Percentiles rank a stretch among this genome's conserved stretches.
Evolutionary conservation across 2,888 invertebrate genomes (phyloP).

Genomic region (Spilarctia lutea): DNA sequence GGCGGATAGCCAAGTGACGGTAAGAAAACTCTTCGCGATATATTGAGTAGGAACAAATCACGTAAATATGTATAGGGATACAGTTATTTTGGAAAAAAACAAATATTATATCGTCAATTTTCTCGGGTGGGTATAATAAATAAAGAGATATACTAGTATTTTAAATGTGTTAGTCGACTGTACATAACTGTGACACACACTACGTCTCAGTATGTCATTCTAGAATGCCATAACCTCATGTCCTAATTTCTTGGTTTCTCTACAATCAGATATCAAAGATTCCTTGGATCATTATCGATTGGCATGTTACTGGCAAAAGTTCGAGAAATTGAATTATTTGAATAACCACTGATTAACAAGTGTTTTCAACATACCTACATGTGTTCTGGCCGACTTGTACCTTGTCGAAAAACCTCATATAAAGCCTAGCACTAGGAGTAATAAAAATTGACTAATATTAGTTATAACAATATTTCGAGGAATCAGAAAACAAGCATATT

Average conservation of each 20-base stretch:
- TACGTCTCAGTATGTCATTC: not conserved
- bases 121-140: not conserved
- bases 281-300: slow-evolving; percentile 12
- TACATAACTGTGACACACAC: not conserved
- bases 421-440: not conserved
- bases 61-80: slow-evolving; percentile 40
- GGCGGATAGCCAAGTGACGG: slow-evolving; percentile 72
- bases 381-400: not conserved
- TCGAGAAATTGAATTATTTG: not conserved
- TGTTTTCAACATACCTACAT: not conserved
- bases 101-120: not conserved
- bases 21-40: slow-evolving; percentile 64
- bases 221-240: not conserved
- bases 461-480: not conserved
- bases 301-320: slow-evolving; percentile 9
- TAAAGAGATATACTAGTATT: not conserved
- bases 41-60: slow-evolving; percentile 67
- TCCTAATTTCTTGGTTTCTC: not conserved
- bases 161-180: not conserved
- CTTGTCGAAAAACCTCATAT: not conserved
- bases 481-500: not conserved
- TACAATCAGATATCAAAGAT: slow-evolving; percentile 9
- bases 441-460: not conserved
- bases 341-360: not conserved
- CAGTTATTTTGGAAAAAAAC: not conserved